Percentiles rank a stretch among this genome's conserved stretches.
Evolutionary conservation across 2,888 invertebrate species (phyloP).

Genomic region (Melitaea athalia): DNA sequence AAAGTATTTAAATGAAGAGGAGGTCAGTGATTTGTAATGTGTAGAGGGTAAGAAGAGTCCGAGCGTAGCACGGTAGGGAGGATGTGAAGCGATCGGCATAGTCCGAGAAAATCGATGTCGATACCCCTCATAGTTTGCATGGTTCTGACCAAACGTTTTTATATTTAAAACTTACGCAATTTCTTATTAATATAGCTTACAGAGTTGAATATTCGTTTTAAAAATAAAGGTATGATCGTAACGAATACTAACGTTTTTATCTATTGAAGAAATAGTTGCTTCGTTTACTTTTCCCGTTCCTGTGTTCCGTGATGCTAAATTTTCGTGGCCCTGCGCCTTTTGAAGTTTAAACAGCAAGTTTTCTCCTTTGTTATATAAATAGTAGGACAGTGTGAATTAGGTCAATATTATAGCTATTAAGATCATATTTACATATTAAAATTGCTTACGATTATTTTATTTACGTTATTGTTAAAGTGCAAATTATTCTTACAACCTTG

Average conservation of each 20-base stretch:
- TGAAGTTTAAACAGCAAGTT: slow-evolving; percentile 40
- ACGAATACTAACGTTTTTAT: slow-evolving; percentile 35
- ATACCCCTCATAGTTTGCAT: slow-evolving; percentile 81
- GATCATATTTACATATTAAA: neutral
- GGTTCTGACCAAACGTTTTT: slow-evolving; percentile 46
- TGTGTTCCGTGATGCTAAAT: slow-evolving; percentile 66
- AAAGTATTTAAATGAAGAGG: slow-evolving; percentile 38
- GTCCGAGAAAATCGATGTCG: slow-evolving; percentile 79
- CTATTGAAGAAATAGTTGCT: slow-evolving; percentile 52
- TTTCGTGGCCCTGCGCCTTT: slow-evolving; percentile 51
- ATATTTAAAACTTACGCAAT: slow-evolving; percentile 12
- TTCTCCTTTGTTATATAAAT: slow-evolving; percentile 25
- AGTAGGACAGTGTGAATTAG: slow-evolving; percentile 1
- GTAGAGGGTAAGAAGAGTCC: slow-evolving; percentile 47
- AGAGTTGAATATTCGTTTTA: neutral
- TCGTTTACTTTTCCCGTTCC: slow-evolving; percentile 45
- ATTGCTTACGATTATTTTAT: neutral
- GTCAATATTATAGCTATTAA: neutral
- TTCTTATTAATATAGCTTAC: slow-evolving; percentile 3
- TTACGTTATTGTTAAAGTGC: slow-evolving; percentile 11
- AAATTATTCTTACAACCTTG: slow-evolving; percentile 38
- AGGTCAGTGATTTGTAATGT: slow-evolving; percentile 47
- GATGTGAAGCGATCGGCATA: slow-evolving; percentile 71
- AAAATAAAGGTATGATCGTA: neutral
- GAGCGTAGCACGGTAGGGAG: slow-evolving; percentile 57